Evolutionary conservation across 2,797 vertebrate species (phyloP).

Genomic region (Galago senegalensis): DNA sequence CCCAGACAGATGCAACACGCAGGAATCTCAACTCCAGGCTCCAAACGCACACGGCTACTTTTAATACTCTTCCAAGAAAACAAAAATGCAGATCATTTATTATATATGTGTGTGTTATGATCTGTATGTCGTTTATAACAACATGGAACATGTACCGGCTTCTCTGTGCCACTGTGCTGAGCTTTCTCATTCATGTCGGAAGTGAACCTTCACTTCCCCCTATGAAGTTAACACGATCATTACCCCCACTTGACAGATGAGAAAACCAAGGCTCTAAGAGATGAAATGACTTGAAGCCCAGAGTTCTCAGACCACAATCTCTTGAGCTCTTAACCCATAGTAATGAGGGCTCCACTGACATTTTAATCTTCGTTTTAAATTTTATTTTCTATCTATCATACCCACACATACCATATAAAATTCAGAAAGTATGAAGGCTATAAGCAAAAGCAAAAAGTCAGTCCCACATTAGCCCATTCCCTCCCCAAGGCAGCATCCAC

Average conservation of each 20-base stretch:
- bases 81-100: not conserved
- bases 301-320: not conserved
- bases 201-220: not conserved
- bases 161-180: not conserved
- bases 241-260: not conserved
- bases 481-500: not conserved
- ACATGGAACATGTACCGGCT: not conserved
- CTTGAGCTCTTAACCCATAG: not conserved
- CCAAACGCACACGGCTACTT: not conserved
- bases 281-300: not conserved
- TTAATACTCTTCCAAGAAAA: not conserved
- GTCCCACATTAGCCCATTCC: too few species aligned
- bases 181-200: not conserved
- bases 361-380: not conserved
- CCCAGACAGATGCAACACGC: not conserved
- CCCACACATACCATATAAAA: not conserved
- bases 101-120: not conserved
- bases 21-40: not conserved
- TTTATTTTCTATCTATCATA: not conserved
- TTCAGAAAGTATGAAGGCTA: not conserved
- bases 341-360: not conserved
- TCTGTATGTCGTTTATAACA: not conserved
- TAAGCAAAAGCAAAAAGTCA: not conserved
- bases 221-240: fast-evolving
- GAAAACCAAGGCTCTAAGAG: not conserved